phyloP scores from a whole-genome alignment of 2,797 vertebrate species.

The Peromyscus eremicus region DNA sequence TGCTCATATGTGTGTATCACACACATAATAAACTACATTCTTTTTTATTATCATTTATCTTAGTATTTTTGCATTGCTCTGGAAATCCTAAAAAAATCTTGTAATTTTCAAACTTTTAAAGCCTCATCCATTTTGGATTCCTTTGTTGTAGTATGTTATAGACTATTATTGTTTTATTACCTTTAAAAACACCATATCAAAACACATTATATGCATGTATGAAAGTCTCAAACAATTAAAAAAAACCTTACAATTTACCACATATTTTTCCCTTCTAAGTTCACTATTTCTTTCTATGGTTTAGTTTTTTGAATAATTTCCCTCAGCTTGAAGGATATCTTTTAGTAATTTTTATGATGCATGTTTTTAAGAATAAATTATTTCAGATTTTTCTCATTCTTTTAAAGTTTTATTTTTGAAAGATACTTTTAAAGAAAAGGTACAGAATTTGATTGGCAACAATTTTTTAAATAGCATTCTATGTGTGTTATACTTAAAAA shows the following conservation, averaged over 20 bases:
- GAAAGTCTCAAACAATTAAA: background rate
- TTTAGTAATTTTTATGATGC: background rate
- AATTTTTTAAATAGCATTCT: slow-evolving; percentile 23
- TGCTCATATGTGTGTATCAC: background rate
- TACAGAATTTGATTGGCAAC: slow-evolving; percentile 4
- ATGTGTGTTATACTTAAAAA: background rate
- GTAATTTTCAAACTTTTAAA: background rate
- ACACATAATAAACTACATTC: background rate
- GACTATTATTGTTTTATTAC: background rate
- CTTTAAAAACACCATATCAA: background rate
- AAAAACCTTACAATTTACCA: background rate
- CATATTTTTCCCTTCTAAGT: background rate
- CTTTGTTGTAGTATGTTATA: background rate
- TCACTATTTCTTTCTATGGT: background rate
- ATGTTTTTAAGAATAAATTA: slow-evolving; percentile 23
- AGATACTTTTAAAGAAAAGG: slow-evolving; percentile 12
- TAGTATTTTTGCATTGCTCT: background rate
- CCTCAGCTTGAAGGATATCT: background rate
- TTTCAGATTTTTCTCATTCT: background rate
- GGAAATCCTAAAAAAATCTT: slow-evolving; percentile 1
- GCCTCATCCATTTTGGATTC: background rate
- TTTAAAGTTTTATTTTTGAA: slow-evolving; percentile 1
- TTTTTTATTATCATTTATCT: background rate
- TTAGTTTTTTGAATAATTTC: slow-evolving; percentile 17
- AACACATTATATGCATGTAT: background rate